These are phyloP conservation scores for Tauraco hartlaubi DNA, from an alignment of 2,797 vertebrate species.

Conservation along the genomic window DNA sequence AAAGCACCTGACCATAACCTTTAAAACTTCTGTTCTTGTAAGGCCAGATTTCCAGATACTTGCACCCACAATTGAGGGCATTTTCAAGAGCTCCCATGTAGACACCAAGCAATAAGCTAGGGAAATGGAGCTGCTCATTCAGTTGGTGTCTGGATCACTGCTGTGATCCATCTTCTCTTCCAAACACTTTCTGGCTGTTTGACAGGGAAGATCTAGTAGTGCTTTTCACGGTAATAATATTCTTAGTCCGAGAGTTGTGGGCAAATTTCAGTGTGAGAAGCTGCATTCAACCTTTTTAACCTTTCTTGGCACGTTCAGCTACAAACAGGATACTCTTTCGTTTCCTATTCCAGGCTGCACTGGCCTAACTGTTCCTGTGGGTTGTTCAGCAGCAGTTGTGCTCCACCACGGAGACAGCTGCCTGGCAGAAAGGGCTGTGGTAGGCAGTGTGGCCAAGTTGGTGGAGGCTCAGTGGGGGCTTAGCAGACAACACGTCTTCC, in stretches of 20 bases:
- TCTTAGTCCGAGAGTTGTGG: not conserved
- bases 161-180: not conserved
- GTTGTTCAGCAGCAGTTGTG: slow-evolving; percentile 33
- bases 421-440: not conserved
- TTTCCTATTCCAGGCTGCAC: not conserved
- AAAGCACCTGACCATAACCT: not conserved
- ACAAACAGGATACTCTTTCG: not conserved
- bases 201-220: not conserved
- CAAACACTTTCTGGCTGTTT: not conserved
- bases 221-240: not conserved
- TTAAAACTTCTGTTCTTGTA: not conserved
- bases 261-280: not conserved
- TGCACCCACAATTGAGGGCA: not conserved
- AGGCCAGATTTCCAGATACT: not conserved
- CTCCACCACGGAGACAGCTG: slow-evolving; percentile 46
- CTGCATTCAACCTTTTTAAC: not conserved
- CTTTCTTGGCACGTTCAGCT: not conserved
- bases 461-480: not conserved
- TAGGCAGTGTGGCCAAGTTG: not conserved
- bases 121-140: not conserved
- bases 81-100: not conserved
- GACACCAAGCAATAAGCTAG: rapidly evolving
- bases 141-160: not conserved
- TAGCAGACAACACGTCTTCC: not conserved
- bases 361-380: not conserved